phyloP scores from a whole-genome alignment of 2,113 vertebrate species.

The Daphoenositta chrysoptera region DNA sequence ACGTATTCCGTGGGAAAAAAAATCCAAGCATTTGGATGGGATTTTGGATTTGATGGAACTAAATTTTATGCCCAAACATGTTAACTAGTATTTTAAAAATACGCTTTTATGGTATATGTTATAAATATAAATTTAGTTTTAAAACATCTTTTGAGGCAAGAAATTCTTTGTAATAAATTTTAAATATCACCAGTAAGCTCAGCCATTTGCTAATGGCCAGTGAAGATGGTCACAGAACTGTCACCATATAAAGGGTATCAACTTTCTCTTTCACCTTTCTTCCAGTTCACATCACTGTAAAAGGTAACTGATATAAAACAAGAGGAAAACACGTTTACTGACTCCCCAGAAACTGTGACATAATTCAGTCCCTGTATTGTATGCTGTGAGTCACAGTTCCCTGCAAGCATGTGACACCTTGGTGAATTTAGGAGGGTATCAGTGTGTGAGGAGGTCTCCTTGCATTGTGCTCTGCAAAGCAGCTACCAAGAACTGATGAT shows the following conservation, averaged over 20 bases:
- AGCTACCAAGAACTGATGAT: rapidly evolving
- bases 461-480: background rate
- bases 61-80: background rate
- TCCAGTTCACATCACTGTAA: background rate
- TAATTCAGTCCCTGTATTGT: background rate
- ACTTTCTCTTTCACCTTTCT: background rate
- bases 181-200: background rate
- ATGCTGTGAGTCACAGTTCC: background rate
- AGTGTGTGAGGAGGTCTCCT: background rate
- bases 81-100: background rate
- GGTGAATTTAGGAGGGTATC: background rate
- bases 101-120: background rate
- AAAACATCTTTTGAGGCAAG: background rate
- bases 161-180: background rate
- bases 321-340: background rate
- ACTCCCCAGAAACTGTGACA: background rate
- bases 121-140: background rate
- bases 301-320: background rate
- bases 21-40: background rate
- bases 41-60: background rate
- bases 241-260: rapidly evolving
- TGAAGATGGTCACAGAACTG: background rate
- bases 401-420: no score
- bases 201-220: background rate
- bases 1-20: rapidly evolving